Base-by-base conservation (phyloP, 2,113 vertebrate genomes). In the Grammomys dolichurus region DNA sequence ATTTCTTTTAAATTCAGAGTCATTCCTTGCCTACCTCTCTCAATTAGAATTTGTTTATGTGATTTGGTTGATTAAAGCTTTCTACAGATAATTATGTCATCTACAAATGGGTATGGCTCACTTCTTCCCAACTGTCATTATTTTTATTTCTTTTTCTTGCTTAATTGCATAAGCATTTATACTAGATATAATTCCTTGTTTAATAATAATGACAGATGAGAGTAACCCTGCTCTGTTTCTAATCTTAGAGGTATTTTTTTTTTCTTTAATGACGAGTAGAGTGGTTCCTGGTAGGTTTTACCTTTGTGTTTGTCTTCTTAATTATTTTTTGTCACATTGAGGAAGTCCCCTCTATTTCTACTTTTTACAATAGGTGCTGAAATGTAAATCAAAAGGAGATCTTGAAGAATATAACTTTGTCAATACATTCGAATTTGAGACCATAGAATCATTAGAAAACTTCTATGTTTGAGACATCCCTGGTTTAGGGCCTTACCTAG, bases 131-230 rank as follows among this genome's bases (percentile, higher is more conserved):
- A 89, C 51, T 10, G 11, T 69, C 65, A 63, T 89, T 33, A 6
- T 4, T 84, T 70, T 73, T 69, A 13, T 36, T 85, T 93, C 3
- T 40, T 95, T 70, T 88, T 72, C 36, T 88, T 91, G 22, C 10
- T n/a, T 93, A 90, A 93, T 56, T 72, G 54, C 10, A 90, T 84
- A 75, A 24, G 54, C 33, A n/a, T n/a, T 81, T n/a, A 58, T 81
- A 65, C 24, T 24, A 58, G 31, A 81, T n/a, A 24, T 20, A 81
- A 58, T 14, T 26, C 10, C 78, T 82, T 58, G 10, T 81, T n/a
- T 22, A n/a, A n/a, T 81, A 81, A 82, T 36, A 54, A 58, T 81
- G 36, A 22, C 24, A 24, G 56, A 54, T 1, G 31, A 56, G 5
- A 20, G 9, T 58, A 7, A 58, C 11, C n/a, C 54, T 58, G 20